Evolutionary conservation across 1,140 invertebrate genomes (phyloP).

Genomic region (Listronotus oregonensis): DNA sequence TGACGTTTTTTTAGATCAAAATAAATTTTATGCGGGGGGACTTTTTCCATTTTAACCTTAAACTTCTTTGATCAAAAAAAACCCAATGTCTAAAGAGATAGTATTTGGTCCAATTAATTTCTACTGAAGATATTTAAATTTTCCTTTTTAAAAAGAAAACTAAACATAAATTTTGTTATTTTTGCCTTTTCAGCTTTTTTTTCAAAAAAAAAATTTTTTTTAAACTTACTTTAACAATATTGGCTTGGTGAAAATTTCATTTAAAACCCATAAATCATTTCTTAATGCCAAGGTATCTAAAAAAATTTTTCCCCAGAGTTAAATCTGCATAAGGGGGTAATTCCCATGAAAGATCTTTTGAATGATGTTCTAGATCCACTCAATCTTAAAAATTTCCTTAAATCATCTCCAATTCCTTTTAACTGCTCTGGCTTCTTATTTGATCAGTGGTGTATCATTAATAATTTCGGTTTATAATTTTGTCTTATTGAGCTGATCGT

Average conservation of each 20-base stretch:
- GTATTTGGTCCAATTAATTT: too few species aligned
- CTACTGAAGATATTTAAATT: too few species aligned
- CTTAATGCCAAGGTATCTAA: conserved; percentile 86
- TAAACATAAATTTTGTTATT: too few species aligned
- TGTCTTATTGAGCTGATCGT: conserved; percentile 57
- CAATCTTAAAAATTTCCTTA: conserved; percentile 74
- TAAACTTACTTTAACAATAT: conserved; percentile 80
- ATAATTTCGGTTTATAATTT: conserved; percentile 59
- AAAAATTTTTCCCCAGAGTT: conserved; percentile 82
- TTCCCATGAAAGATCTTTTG: conserved; percentile 82
- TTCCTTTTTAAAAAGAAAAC: too few species aligned
- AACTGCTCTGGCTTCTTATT: conserved; percentile 73
- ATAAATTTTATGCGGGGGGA: too few species aligned
- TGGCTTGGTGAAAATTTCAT: conserved; percentile 92
- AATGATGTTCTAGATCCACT: conserved; percentile 90
- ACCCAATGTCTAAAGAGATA: too few species aligned
- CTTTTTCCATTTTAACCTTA: too few species aligned
- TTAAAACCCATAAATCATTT: conserved; percentile 81
- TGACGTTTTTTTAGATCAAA: too few species aligned
- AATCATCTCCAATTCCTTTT: conserved; percentile 66
- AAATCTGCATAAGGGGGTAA: conserved; percentile 94
- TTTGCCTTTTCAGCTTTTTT: too few species aligned
- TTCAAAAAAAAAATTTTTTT: too few species aligned
- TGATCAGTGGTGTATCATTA: conserved; percentile 69
- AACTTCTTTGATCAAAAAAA: too few species aligned